Evolutionary conservation across 2,888 invertebrate species (phyloP).

Genomic region (Campaea margaritaria): DNA sequence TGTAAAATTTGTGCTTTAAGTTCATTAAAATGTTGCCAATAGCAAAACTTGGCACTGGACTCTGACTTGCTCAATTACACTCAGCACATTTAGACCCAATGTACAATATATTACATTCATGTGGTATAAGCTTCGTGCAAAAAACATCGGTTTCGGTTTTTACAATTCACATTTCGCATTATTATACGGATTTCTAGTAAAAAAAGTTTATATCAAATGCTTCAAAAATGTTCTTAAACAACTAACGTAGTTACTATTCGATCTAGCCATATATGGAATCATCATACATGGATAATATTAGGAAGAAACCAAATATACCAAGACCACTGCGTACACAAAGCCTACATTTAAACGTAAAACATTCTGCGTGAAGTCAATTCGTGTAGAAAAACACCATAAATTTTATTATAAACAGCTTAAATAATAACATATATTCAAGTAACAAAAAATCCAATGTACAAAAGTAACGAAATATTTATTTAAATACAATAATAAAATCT

Average conservation of each 20-base stretch:
- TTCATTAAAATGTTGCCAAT: constrained; percentile 73
- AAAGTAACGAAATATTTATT: constrained; percentile 79
- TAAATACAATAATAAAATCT: constrained; percentile 78
- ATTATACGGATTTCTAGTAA: constrained; percentile 82
- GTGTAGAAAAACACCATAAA: constrained; percentile 75
- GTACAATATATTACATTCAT: constrained; percentile 84
- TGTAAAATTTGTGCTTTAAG: constrained; percentile 71
- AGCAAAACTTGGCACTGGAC: constrained; percentile 82
- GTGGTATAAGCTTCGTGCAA: constrained; percentile 82
- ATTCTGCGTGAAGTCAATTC: constrained; percentile 76
- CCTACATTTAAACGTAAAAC: constrained; percentile 75
- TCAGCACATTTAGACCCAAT: constrained; percentile 84
- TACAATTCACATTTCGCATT: constrained; percentile 78
- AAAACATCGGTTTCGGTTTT: constrained; percentile 79
- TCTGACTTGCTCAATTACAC: constrained; percentile 83
- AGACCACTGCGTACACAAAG: constrained; percentile 80
- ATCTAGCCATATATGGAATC: constrained; percentile 79
- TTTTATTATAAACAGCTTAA: constrained; percentile 82
- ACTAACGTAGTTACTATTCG: constrained; percentile 79
- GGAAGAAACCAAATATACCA: constrained; percentile 79
- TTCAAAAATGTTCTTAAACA: constrained; percentile 85
- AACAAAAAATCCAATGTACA: constrained; percentile 84
- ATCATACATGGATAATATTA: constrained; percentile 75
- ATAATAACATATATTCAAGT: constrained; percentile 81
- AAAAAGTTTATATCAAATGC: constrained; percentile 86